Percentiles rank a stretch among this genome's conserved stretches.
Conservation (phyloP, 2,888 invertebrate genomes). For the Eugnorisma glareosa region DNA sequence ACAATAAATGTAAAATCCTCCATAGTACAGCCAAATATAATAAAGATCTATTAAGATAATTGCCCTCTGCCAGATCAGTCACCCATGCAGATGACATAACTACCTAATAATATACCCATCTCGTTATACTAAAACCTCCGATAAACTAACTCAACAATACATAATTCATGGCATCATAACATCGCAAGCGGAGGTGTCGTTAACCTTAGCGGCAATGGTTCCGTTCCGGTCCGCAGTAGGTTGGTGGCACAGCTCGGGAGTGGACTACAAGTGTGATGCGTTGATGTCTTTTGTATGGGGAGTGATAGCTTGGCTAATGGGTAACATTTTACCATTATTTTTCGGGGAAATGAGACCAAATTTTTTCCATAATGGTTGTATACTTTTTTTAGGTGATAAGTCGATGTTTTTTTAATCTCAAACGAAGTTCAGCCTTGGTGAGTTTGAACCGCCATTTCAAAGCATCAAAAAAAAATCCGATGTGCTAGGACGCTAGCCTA, state of each 20-base stretch:
- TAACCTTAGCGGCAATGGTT: constrained; percentile 41
- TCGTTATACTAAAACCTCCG: constrained; percentile 16
- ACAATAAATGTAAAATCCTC: neutral
- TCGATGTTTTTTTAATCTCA: no score
- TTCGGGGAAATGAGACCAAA: neutral
- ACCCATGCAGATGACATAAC: neutral
- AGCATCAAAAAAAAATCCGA: no score
- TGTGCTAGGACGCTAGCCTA: no score
- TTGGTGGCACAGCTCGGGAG: neutral
- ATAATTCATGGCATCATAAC: constrained; percentile 34
- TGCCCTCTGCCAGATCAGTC: neutral
- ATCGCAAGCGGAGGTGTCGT: constrained; percentile 42
- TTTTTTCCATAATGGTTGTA: neutral
- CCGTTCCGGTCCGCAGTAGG: constrained; percentile 11
- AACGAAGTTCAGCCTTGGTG: no score
- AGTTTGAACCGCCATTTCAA: no score
- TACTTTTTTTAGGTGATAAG: neutral
- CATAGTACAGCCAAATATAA: neutral
- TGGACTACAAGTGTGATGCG: constrained; percentile 4
- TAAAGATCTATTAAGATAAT: neutral
- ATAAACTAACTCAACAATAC: constrained; percentile 37
- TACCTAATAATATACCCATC: neutral
- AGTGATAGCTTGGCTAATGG: neutral
- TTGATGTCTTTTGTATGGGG: constrained; percentile 47
- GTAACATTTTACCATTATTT: neutral